Evolutionary conservation across 1,140 invertebrate genomes (phyloP).

Genomic region (Zaprionus nigranus): DNA sequence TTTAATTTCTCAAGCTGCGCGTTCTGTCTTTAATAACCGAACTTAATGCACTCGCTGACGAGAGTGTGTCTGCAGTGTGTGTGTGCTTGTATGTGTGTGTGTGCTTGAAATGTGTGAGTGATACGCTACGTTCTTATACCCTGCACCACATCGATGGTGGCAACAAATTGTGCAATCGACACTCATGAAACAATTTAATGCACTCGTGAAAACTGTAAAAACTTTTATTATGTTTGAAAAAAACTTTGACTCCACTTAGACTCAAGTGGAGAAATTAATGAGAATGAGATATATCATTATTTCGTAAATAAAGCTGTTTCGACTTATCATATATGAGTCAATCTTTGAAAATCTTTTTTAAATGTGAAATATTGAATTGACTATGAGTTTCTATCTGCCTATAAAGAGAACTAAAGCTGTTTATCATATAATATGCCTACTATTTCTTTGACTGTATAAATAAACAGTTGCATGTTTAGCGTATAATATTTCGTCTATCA

Average conservation of each 20-base stretch:
- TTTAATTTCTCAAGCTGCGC: constrained; percentile 69
- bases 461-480: no score
- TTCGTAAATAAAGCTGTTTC: not conserved
- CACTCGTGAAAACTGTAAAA: not conserved
- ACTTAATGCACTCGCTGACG: constrained; percentile 58
- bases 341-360: not conserved
- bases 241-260: not conserved
- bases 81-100: not conserved
- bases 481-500: no score
- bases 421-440: no score
- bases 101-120: not conserved
- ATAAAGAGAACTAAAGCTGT: no score
- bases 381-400: no score
- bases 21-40: constrained; percentile 54
- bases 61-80: constrained; percentile 9
- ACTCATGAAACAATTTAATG: not conserved
- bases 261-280: constrained; percentile 3
- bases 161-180: not conserved
- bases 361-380: no score
- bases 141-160: not conserved
- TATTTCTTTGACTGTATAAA: no score
- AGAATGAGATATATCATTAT: not conserved
- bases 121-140: constrained; percentile 27
- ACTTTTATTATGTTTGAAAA: constrained; percentile 7
- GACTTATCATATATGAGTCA: not conserved